Percentiles rank a stretch among this genome's conserved stretches.
Evolutionary conservation across 2,797 vertebrate genomes (phyloP).

Genomic region (Hozukius guyotensis): DNA sequence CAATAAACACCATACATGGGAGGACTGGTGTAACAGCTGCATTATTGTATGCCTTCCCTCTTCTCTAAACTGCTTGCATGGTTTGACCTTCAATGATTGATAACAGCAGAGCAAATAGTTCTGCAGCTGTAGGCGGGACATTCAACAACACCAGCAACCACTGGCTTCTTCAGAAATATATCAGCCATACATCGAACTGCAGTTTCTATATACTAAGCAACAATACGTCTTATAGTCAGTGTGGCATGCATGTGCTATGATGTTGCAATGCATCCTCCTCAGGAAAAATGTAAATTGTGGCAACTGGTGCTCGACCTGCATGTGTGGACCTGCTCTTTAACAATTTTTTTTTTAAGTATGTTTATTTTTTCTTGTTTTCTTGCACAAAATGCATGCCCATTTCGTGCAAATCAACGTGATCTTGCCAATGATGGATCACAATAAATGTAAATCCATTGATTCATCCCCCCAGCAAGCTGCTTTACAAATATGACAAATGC

Average conservation of each 20-base stretch:
- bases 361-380: not conserved
- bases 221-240: not conserved
- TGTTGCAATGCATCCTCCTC: not conserved
- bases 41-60: not conserved
- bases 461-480: accelerated
- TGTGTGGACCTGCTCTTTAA: not conserved
- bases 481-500: not conserved
- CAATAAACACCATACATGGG: not conserved
- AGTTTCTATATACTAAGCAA: not conserved
- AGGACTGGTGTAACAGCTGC: not conserved
- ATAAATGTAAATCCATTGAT: not conserved
- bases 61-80: not conserved
- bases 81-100: constrained; percentile 36
- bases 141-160: not conserved
- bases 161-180: not conserved
- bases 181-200: not conserved
- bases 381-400: too few relatives aligned
- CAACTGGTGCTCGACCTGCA: not conserved
- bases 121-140: constrained; percentile 6
- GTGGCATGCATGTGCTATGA: not conserved
- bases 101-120: not conserved
- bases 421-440: not conserved
- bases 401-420: not conserved
- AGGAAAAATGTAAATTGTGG: not conserved
- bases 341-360: not conserved